A percentile compares a stretch with the other conserved stretches of the same genome.
phyloP scores from a whole-genome alignment of 1,140 invertebrate genomes.

The roundworm (Caenorhabditis elegans) region WBcel235 BX284603.4:3883001-3883500 shows the following conservation, averaged over 20 bases:
- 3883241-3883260: slow-evolving; percentile 8
- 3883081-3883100: background rate
- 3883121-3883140: background rate
- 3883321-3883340: background rate
- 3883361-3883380: background rate
- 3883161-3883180: background rate
- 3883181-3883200: background rate
- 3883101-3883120: background rate
- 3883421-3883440: background rate
- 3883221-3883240: slow-evolving; percentile 4
- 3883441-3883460: slow-evolving; percentile 11
- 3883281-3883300: too few species aligned
- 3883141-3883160: background rate
- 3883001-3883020: too few species aligned
- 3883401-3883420: slow-evolving; percentile 31
- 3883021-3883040: too few species aligned
- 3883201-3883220: background rate
- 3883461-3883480: too few species aligned
- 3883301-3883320: background rate
- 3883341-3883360: background rate
- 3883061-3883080: background rate
- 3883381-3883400: background rate
- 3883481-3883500: too few species aligned
- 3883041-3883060: too few species aligned
- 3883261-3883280: background rate